phyloP scores from a whole-genome alignment of 1,140 invertebrate species.

The Yoshiicerus persimilis region DNA sequence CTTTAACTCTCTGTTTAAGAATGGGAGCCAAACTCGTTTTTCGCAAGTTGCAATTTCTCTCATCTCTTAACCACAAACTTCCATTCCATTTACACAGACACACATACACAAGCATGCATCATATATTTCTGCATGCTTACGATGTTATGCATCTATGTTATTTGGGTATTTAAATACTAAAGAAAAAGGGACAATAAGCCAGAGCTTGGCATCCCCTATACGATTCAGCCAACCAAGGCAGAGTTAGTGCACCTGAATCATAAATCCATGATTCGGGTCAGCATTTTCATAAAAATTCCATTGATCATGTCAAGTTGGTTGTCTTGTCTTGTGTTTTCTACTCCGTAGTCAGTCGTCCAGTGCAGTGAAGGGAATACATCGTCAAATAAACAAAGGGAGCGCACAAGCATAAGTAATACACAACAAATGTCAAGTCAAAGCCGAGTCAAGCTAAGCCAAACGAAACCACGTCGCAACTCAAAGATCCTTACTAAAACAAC shows the following conservation, averaged over 20 bases:
- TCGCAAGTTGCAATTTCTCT: conserved; percentile 5
- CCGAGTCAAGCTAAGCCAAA: background rate
- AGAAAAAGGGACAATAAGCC: background rate
- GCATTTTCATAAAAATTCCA: conserved; percentile 41
- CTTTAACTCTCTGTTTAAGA: background rate
- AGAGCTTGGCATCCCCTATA: background rate
- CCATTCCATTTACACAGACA: background rate
- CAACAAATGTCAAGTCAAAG: conserved; percentile 16
- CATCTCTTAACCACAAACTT: background rate
- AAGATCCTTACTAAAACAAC: background rate
- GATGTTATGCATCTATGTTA: background rate
- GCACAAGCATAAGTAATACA: conserved; percentile 17
- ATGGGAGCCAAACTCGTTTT: conserved; percentile 6
- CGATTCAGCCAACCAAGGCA: background rate
- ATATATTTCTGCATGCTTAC: background rate
- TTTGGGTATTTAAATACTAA: background rate
- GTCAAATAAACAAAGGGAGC: conserved; percentile 16
- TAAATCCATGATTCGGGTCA: conserved; percentile 33
- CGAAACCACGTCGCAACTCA: background rate
- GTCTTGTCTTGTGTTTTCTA: background rate
- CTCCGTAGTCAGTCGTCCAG: background rate
- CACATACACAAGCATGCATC: background rate
- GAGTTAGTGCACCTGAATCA: conserved; percentile 18
- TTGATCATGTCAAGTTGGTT: conserved; percentile 30
- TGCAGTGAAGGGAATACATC: background rate